These are phyloP conservation scores for Gonatopus flavifemur DNA, from an alignment of 1,140 invertebrate species.

Conservation along the genomic window DNA sequence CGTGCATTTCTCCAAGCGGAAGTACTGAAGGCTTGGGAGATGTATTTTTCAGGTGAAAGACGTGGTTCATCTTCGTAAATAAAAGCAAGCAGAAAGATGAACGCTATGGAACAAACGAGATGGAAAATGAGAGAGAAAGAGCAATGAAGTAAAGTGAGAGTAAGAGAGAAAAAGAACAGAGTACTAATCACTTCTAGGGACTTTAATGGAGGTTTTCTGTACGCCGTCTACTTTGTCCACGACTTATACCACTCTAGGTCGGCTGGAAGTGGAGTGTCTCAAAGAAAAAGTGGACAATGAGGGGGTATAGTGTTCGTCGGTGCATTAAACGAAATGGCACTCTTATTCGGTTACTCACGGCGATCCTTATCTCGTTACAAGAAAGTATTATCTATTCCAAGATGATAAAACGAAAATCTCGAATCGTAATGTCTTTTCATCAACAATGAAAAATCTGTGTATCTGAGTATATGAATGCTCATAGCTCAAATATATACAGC, in stretches of 20 bases:
- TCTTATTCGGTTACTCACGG: slow-evolving; percentile 20
- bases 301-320: slow-evolving; percentile 53
- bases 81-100: too few relatives aligned
- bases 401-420: slow-evolving; percentile 1
- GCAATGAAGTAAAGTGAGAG: too few relatives aligned
- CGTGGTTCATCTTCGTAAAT: too few relatives aligned
- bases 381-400: too few relatives aligned
- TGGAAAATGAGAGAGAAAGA: slow-evolving; percentile 12
- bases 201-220: slow-evolving; percentile 61
- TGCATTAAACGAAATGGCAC: slow-evolving; percentile 52
- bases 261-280: slow-evolving; percentile 44
- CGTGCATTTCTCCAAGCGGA: too few relatives aligned
- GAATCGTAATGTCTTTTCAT: too few relatives aligned
- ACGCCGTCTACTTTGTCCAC: slow-evolving; percentile 58
- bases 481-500: too few relatives aligned
- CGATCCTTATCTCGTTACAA: background rate
- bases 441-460: too few relatives aligned
- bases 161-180: slow-evolving; percentile 27
- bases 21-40: too few relatives aligned
- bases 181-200: slow-evolving; percentile 60
- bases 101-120: slow-evolving; percentile 5
- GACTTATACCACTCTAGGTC: slow-evolving; percentile 53
- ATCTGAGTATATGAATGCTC: too few relatives aligned
- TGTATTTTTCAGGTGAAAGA: too few relatives aligned
- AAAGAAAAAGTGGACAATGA: slow-evolving; percentile 49